A percentile compares a stretch with the other conserved stretches of the same genome.
phyloP scores from a whole-genome alignment of 2,113 vertebrate species.

The Lamprologus lemairii region DNA sequence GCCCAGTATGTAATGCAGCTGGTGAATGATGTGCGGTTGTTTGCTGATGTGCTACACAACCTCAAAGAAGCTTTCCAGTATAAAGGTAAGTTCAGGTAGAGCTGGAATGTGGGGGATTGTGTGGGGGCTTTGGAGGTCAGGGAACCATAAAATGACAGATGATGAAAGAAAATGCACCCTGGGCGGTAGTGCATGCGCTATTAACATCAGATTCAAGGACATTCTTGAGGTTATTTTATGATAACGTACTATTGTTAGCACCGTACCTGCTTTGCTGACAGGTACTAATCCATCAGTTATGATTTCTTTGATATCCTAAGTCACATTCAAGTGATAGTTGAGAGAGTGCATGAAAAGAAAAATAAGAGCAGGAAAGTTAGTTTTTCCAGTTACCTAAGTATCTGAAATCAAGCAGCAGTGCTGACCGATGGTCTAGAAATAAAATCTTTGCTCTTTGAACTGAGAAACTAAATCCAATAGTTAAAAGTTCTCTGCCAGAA shows the following conservation, averaged over 20 bases:
- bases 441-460: not conserved
- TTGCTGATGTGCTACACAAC: constrained; percentile 85
- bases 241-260: not conserved
- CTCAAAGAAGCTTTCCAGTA: constrained; percentile 86
- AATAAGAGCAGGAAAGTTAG: not conserved
- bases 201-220: not conserved
- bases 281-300: not conserved
- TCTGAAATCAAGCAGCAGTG: not conserved
- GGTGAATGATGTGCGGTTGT: constrained; percentile 88
- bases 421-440: not conserved
- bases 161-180: not conserved
- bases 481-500: not conserved
- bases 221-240: not conserved
- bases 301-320: not conserved
- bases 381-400: not conserved
- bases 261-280: not conserved
- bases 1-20: constrained; percentile 90
- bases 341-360: not conserved
- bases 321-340: not conserved
- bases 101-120: constrained; percentile 63
- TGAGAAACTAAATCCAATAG: not conserved
- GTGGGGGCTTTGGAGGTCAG: not conserved
- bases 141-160: not conserved
- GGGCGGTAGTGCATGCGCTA: not conserved
- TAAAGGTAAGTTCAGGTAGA: constrained; percentile 78